These are phyloP conservation scores for Telmatochromis brachygnathus DNA, from an alignment of 2,113 vertebrate genomes.

Conservation along the genomic window DNA sequence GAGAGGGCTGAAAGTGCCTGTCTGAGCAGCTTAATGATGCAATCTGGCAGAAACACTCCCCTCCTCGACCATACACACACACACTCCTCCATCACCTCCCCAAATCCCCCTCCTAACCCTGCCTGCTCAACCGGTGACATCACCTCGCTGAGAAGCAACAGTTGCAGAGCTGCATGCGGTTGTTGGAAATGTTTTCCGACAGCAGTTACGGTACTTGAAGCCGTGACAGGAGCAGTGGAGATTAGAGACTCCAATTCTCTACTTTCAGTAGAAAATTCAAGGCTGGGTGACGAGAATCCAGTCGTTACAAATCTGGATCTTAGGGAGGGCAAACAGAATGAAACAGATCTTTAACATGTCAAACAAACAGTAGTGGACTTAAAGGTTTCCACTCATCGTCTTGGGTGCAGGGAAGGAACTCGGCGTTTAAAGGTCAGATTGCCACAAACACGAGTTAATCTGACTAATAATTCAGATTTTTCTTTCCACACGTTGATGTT, in stretches of 20 bases:
- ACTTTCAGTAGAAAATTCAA: background rate
- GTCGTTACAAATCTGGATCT: background rate
- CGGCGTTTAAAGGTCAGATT: rapidly evolving
- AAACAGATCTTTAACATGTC: background rate
- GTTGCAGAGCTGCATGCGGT: constrained; percentile 1
- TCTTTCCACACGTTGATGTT: background rate
- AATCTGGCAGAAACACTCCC: constrained; percentile 32
- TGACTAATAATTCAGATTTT: background rate
- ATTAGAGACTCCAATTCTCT: background rate
- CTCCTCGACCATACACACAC: background rate
- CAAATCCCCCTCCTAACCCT: background rate
- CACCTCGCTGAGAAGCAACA: constrained; percentile 37
- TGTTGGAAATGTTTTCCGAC: background rate
- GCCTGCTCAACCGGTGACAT: constrained; percentile 48
- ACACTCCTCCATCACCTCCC: background rate
- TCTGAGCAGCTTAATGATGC: constrained; percentile 54
- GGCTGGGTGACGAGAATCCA: background rate
- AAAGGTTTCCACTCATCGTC: background rate
- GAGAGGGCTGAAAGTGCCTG: constrained; percentile 15
- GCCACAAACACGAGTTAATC: background rate
- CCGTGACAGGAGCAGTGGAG: background rate
- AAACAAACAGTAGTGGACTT: background rate
- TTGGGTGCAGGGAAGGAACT: rapidly evolving
- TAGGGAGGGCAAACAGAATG: rapidly evolving
- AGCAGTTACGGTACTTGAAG: background rate